Evolutionary conservation across 2,888 invertebrate genomes (phyloP), one percentile per base, ranked within the genome.

Genomic region (Sesamia inferens): DNA sequence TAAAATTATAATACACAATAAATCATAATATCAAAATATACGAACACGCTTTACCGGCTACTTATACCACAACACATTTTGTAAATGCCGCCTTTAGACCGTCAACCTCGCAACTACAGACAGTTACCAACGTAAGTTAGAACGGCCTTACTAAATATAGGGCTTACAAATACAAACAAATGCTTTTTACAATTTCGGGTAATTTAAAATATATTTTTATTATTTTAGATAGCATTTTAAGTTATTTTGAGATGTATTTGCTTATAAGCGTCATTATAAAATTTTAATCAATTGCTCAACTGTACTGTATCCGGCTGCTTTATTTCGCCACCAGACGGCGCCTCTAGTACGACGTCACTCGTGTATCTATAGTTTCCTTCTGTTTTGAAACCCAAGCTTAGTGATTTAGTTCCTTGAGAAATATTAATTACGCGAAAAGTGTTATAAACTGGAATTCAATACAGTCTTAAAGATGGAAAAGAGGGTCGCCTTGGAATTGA

Each of bases 401-500:
- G 94, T 93, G 94, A 95, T 92, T 93, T 95, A 92, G 91, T 94
- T 94, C 92, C 91, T 93, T 93, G 90, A 91, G 90, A 93, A 92
- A 92, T 92, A 93, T 87, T 91, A 90, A 90, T 91, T 89, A 92
- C 85, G 90, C 88, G 84, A 90, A 84, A 89, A 92, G 94, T 94
- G 93, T 88, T 90, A 72, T 83, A 87, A 87, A 92, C 94, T 93
- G 93, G 89, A 88, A 90, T 87, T 87, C 85, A 84, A 84, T 81
- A 87, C 84, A 89, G 86, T 89, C 85, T 73, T 87, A 84, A 93
- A 92, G 89, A 99, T 99, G 99, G 99, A 99, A 97, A 99, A 99
- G 95, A 98, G 99, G 96, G 98, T 99, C 97, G 98, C 98, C 93
- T 97, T 99, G 94, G 99, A 99, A 97, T 98, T 98, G 96, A 97